Percentiles rank a stretch among this genome's conserved stretches.
phyloP scores from a whole-genome alignment of 2,113 vertebrate genomes.

The Corythaixoides concolor region DNA sequence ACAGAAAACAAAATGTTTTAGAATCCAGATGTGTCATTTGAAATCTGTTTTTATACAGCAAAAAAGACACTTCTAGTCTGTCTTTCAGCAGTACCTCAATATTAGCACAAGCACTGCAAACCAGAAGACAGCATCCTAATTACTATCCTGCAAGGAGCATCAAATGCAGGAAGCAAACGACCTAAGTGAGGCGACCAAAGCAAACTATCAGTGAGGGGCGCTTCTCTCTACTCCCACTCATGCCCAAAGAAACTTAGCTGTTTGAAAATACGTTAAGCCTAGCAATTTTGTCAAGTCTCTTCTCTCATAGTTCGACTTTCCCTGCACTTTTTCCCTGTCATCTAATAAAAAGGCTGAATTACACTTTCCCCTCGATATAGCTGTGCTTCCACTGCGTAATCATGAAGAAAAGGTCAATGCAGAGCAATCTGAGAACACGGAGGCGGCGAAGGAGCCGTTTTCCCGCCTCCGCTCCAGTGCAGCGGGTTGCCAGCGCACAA shows the following conservation, averaged over 20 bases:
- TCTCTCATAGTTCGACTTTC: accelerated
- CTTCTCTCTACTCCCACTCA: not conserved
- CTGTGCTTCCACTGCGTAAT: accelerated
- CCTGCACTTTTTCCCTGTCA: accelerated
- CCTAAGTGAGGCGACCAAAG: not conserved
- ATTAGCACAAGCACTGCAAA: not conserved
- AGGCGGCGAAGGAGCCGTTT: accelerated
- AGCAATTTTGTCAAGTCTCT: not conserved
- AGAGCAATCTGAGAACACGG: not conserved
- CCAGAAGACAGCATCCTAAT: accelerated
- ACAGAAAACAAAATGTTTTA: not conserved
- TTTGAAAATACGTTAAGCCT: accelerated
- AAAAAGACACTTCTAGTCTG: accelerated
- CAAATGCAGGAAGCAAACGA: accelerated
- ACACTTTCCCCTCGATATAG: not conserved
- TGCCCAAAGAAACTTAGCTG: not conserved
- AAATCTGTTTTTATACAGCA: not conserved
- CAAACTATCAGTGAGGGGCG: accelerated
- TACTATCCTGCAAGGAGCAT: accelerated
- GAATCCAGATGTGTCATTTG: not conserved
- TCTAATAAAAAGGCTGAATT: accelerated
- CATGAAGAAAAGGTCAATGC: accelerated
- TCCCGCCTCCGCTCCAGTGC: not conserved
- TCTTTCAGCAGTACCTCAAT: not conserved
- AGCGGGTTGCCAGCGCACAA: accelerated